A percentile compares a stretch with the other conserved stretches of the same genome.
Conservation (phyloP, 1,140 invertebrate genomes). For the Acromyrmex charruanus region DNA sequence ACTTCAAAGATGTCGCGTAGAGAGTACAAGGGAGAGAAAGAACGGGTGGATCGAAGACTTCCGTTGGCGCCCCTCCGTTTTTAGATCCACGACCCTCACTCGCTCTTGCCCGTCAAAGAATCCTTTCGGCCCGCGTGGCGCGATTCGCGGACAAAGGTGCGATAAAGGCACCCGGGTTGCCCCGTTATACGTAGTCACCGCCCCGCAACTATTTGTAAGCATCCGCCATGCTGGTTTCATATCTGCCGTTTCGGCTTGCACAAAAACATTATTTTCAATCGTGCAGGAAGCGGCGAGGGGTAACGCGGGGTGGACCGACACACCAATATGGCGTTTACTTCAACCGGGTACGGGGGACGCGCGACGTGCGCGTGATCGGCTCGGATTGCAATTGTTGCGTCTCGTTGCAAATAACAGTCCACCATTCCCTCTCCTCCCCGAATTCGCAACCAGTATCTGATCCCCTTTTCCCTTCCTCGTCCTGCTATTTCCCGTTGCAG, state of each 20-base stretch:
- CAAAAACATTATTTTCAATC: conserved; percentile 83
- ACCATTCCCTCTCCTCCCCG: conserved; percentile 7
- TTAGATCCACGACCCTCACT: conserved; percentile 41
- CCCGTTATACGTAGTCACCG: conserved; percentile 78
- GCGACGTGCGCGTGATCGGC: conserved; percentile 45
- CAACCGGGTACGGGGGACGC: conserved; percentile 19
- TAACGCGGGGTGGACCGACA: not conserved
- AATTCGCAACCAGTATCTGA: not conserved
- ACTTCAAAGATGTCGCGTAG: conserved; percentile 7
- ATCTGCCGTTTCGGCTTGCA: conserved; percentile 83
- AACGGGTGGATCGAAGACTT: conserved; percentile 41
- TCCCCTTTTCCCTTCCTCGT: not conserved
- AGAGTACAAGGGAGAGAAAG: not conserved
- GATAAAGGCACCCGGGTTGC: conserved; percentile 60
- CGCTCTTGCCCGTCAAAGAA: conserved; percentile 67
- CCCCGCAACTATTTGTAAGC: conserved; percentile 86
- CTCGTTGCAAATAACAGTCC: conserved; percentile 83
- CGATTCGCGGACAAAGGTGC: conserved; percentile 78
- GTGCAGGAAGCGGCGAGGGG: conserved; percentile 11
- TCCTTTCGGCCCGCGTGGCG: conserved; percentile 73
- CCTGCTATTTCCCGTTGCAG: not conserved
- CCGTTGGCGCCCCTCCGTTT: conserved; percentile 19
- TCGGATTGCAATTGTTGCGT: conserved; percentile 82
- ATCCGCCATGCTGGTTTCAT: conserved; percentile 86
- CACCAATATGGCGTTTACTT: conserved; percentile 79